Percentiles rank a stretch among this genome's conserved stretches.
Conservation (phyloP, 2,888 invertebrate genomes). For the Scelioninae gen. 2 region DNA sequence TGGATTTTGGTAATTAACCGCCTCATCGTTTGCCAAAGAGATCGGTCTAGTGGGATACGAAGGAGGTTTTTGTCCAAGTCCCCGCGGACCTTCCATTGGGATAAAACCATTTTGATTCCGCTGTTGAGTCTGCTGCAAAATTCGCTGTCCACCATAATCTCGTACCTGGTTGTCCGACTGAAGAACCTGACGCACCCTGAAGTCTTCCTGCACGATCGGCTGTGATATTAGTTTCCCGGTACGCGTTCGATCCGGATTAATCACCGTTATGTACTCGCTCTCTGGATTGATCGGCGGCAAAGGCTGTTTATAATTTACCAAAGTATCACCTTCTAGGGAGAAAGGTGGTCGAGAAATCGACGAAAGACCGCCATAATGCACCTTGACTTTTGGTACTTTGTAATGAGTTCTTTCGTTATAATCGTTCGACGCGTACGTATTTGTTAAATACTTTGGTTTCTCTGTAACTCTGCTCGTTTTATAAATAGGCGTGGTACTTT, state of each 20-base stretch:
- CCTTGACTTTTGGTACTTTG: constrained; percentile 75
- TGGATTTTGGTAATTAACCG: constrained; percentile 79
- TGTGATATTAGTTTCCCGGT: constrained; percentile 55
- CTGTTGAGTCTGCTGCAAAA: constrained; percentile 55
- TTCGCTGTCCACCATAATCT: constrained; percentile 54
- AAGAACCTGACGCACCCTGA: constrained; percentile 52
- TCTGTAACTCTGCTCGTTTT: constrained; percentile 68
- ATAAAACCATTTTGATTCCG: constrained; percentile 64
- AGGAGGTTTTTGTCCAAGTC: constrained; percentile 33
- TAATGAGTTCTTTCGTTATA: constrained; percentile 64
- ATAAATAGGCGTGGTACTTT: constrained; percentile 75
- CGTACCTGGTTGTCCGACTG: constrained; percentile 58
- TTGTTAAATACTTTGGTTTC: constrained; percentile 66
- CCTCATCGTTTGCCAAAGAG: constrained; percentile 76
- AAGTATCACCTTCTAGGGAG: constrained; percentile 81
- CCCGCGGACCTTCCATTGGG: constrained; percentile 62
- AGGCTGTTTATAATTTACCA: constrained; percentile 83
- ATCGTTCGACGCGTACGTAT: constrained; percentile 63
- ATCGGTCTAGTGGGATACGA: constrained; percentile 62
- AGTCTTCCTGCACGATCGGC: constrained; percentile 50
- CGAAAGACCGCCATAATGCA: constrained; percentile 77
- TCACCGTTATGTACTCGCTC: constrained; percentile 79
- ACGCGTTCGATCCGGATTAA: constrained; percentile 63
- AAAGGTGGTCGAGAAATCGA: constrained; percentile 65
- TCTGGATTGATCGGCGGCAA: constrained; percentile 82